These are phyloP conservation scores for Oncorhynchus mykiss DNA, from an alignment of 2,113 vertebrate genomes.

Conservation along the genomic window DNA sequence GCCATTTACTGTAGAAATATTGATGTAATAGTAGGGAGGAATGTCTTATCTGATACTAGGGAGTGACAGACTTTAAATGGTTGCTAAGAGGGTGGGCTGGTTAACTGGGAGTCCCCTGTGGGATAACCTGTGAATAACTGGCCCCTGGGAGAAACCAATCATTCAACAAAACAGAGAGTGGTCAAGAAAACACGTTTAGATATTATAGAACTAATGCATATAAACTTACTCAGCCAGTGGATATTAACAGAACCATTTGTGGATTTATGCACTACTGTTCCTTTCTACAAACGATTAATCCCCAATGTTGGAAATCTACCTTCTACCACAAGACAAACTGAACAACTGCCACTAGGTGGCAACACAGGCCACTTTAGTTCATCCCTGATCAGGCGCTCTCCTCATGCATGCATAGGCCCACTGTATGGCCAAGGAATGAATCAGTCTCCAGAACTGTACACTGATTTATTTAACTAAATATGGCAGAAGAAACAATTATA, in stretches of 20 bases:
- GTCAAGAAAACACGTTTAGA: no score
- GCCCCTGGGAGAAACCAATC: no score
- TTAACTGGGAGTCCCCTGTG: no score
- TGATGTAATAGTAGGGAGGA: background rate
- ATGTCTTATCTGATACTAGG: background rate
- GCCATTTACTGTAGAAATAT: background rate
- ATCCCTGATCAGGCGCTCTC: background rate
- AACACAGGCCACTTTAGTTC: slow-evolving; percentile 43
- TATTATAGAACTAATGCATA: no score
- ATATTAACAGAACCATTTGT: no score
- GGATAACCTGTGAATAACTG: no score
- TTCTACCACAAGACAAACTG: slow-evolving; percentile 23
- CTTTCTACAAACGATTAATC: background rate
- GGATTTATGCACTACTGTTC: no score
- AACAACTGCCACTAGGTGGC: slow-evolving; percentile 82
- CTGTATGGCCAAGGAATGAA: background rate
- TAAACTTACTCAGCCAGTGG: no score
- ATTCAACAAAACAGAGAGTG: no score
- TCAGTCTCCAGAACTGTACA: background rate
- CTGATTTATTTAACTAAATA: no score
- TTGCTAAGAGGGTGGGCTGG: no score
- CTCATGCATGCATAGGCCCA: background rate
- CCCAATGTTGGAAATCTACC: background rate
- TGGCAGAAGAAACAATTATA: no score
- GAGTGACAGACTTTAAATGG: background rate